Percentiles rank a stretch among this genome's conserved stretches.
Evolutionary conservation across 2,113 vertebrate genomes (phyloP).

Genomic region (Bos javanicus): DNA sequence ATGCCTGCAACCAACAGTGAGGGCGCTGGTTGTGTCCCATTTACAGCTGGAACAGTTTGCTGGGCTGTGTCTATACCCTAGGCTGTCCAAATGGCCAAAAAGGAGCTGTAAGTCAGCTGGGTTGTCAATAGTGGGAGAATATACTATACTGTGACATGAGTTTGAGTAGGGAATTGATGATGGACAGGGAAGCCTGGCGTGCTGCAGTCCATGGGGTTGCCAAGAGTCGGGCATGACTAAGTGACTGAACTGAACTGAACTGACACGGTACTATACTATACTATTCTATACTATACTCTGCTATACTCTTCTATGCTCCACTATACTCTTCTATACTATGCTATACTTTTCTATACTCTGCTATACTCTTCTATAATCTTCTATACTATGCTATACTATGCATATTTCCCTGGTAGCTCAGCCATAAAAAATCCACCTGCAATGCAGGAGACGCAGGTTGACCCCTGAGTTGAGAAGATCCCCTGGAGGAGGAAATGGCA

Average conservation of each 20-base stretch:
- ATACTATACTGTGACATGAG: background rate
- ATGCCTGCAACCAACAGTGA: fast-evolving
- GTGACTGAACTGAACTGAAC: background rate
- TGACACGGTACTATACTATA: background rate
- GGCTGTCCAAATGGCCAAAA: background rate
- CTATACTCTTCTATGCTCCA: too few species aligned
- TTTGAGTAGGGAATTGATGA: background rate
- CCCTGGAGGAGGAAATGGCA: background rate
- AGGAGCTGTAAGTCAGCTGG: fast-evolving
- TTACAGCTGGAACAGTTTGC: background rate
- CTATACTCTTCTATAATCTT: too few species aligned
- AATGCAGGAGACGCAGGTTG: background rate
- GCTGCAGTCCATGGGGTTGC: background rate
- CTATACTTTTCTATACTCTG: too few species aligned
- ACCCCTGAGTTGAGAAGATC: background rate
- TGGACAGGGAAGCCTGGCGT: background rate
- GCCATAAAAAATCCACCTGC: background rate
- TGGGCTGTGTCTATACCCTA: background rate
- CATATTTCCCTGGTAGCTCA: background rate
- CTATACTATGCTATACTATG: background rate
- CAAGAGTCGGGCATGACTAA: background rate
- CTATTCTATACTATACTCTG: too few species aligned
- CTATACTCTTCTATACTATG: too few species aligned
- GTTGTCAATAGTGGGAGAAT: background rate
- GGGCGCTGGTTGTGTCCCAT: fast-evolving